Evolutionary conservation across 64 coral and sea anemone genomes (phyloP), one percentile per base, ranked within the genome.

Genomic region (Actinia equina): DNA sequence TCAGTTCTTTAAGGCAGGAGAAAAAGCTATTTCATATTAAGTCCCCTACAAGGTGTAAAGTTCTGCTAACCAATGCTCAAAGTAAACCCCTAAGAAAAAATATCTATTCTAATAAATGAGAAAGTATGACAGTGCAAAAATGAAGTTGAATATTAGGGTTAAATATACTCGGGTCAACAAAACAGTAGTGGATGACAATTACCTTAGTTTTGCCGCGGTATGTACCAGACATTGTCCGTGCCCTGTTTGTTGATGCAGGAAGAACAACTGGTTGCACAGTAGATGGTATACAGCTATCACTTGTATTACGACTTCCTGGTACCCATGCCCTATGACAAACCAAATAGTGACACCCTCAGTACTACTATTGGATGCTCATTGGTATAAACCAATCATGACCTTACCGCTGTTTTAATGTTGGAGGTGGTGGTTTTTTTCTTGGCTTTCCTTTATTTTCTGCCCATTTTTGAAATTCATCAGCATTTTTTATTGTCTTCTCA

Each of bases 341-440:
- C 17, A 82, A 57, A 16, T 16, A 57, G 7, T 14, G 55, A 16
- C 6, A 57, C 11, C 12, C 7, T 57, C 55, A 57, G 55, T 65
- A 65, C 22, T 5, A 65, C 62, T 37, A 37, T 37, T 7, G 6
- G 62, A 65, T 10, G 2, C 18, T 23, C 4, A n/a, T 23, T 8
- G 22, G 22, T 7, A 5, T 65, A 2, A 22, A 80, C 27, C 17
- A 14, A 23, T 49, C 16, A 13, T 51, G 27, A 10, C 23, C 61
- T 59, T 82, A 96, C 94, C 94, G 93, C 58, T 96, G 94, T 65
- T 88, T 93, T 54, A 96, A 79, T 56, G 85, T 96, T 27, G 94
- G 94, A 20, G 94, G 89, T 0, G 91, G 84, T 20, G 88, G 91
- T 18, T 41, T 44, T 87, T 56, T 92, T 54, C 69, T 88, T 43